Evolutionary conservation across 2,797 vertebrate genomes (phyloP).

Genomic region (Pseudochaenichthys georgianus): DNA sequence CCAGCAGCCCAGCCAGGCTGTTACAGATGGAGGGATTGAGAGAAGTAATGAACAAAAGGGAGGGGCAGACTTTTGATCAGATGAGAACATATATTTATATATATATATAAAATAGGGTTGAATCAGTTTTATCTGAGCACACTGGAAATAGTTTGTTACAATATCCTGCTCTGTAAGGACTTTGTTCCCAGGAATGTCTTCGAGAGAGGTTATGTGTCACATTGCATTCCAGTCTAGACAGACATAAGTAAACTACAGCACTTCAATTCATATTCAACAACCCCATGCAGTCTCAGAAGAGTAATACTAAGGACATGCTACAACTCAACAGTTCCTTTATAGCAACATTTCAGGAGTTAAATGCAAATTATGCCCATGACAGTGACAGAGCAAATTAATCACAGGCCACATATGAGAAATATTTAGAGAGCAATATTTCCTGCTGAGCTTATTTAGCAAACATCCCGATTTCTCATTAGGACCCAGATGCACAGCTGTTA

Average conservation of each 20-base stretch:
- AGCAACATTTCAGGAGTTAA: constrained; percentile 17
- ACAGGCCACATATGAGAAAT: constrained; percentile 25
- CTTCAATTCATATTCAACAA: not conserved
- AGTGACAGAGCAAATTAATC: constrained; percentile 43
- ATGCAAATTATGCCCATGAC: constrained; percentile 25
- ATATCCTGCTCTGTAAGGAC: constrained; percentile 35
- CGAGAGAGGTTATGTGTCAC: constrained; percentile 23
- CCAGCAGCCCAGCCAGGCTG: constrained; percentile 36
- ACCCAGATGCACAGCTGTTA: constrained; percentile 53
- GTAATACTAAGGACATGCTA: not conserved
- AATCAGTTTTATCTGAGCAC: constrained; percentile 36
- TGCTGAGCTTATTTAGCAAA: constrained; percentile 54
- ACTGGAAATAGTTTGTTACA: constrained; percentile 23
- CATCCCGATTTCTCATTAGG: constrained; percentile 59
- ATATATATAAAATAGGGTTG: constrained; percentile 21
- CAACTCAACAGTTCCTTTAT: not conserved
- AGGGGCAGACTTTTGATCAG: not conserved
- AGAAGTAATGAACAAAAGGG: constrained; percentile 16
- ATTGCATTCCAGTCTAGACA: constrained; percentile 19
- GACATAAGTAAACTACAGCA: constrained; percentile 7
- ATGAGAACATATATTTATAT: too few relatives aligned
- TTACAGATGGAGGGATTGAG: constrained; percentile 39
- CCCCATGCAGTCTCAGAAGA: constrained; percentile 6
- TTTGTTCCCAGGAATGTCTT: constrained; percentile 28
- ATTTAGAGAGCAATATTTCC: constrained; percentile 54